A percentile compares a stretch with the other conserved stretches of the same genome.
phyloP scores from a whole-genome alignment of 2,888 invertebrate species.

The Caenorhabditis afra region DNA sequence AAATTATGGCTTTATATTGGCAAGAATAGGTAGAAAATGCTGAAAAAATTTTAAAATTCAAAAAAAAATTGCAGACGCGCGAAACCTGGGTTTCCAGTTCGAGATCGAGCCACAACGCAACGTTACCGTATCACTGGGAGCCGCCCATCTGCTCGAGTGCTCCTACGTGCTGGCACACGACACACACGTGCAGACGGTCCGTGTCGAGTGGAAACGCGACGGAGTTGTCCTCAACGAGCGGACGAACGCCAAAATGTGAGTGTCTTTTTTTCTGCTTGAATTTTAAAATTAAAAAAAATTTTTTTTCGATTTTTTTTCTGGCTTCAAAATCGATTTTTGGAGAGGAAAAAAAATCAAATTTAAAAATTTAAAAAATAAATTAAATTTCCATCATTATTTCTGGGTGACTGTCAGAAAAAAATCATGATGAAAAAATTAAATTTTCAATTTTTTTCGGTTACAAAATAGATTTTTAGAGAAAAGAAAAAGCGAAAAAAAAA shows the following conservation, averaged over 20 bases:
- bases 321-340: too few species aligned
- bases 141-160: constrained; percentile 59
- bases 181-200: constrained; percentile 52
- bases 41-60: too few species aligned
- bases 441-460: too few species aligned
- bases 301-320: too few species aligned
- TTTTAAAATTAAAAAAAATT: background rate
- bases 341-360: background rate
- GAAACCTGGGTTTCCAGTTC: constrained; percentile 54
- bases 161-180: constrained; percentile 63
- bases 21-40: background rate
- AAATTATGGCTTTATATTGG: too few species aligned
- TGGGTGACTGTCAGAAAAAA: background rate
- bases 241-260: constrained; percentile 44
- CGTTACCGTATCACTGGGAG: constrained; percentile 8
- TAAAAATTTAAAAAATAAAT: background rate
- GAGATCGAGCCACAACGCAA: constrained; percentile 47
- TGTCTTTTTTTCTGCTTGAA: constrained; percentile 10
- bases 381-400: background rate
- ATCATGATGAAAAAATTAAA: too few species aligned
- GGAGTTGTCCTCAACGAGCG: constrained; percentile 55
- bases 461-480: background rate
- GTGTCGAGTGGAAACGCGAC: constrained; percentile 67
- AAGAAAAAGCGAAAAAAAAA: background rate
- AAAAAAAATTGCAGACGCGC: constrained; percentile 52